phyloP scores from a whole-genome alignment of 2,113 vertebrate species.

The Pelmatolapia mariae region DNA sequence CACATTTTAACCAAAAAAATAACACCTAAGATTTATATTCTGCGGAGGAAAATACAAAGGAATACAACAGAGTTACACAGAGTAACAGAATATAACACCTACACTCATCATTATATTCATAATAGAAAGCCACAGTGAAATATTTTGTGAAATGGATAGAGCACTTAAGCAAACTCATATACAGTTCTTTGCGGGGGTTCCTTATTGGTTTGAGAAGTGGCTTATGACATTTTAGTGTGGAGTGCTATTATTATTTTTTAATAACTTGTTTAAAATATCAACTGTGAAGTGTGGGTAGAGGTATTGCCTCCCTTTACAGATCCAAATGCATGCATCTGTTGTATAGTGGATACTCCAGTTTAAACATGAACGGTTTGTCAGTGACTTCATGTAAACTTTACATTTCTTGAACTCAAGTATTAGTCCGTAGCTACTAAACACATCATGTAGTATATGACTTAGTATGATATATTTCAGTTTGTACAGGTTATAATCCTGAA shows the following conservation, averaged over 20 bases:
- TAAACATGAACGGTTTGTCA: background rate
- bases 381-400: background rate
- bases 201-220: background rate
- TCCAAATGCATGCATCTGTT: background rate
- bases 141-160: background rate
- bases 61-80: background rate
- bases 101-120: background rate
- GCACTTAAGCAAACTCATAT: background rate
- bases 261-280: background rate
- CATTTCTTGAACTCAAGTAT: background rate
- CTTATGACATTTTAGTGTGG: background rate
- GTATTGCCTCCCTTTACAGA: background rate
- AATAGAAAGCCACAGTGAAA: background rate
- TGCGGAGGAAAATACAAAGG: background rate
- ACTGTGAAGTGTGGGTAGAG: background rate
- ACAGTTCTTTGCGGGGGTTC: background rate
- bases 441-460: background rate
- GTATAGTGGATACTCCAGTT: background rate
- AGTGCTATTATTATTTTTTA: background rate
- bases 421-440: background rate
- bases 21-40: background rate
- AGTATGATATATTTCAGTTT: background rate
- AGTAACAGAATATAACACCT: background rate
- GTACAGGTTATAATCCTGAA: background rate
- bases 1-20: background rate